Evolutionary conservation across 2,797 vertebrate species (phyloP).

Genomic region (Sylvia borin): DNA sequence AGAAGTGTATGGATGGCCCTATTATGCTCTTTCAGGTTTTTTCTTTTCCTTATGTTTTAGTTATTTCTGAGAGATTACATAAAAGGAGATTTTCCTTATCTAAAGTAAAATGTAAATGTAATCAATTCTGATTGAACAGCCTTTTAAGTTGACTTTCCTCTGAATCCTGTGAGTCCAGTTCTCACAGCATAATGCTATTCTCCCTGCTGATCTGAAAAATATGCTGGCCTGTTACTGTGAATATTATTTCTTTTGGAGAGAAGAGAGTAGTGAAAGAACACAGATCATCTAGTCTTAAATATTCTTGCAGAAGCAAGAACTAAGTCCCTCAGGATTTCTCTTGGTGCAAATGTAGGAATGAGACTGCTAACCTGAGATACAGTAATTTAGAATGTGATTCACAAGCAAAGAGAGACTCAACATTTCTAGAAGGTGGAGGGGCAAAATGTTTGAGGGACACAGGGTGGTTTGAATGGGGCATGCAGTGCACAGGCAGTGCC

Average conservation of each 20-base stretch:
- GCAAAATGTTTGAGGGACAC: background rate
- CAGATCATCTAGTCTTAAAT: background rate
- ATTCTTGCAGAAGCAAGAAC: background rate
- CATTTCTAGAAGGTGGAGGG: background rate
- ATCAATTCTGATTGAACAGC: slow-evolving; percentile 20
- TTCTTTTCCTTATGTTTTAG: background rate
- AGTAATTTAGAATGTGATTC: background rate
- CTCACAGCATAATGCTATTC: background rate
- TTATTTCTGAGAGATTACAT: background rate
- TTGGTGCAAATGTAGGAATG: background rate
- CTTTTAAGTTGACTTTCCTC: background rate
- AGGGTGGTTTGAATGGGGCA: background rate
- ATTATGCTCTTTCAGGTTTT: background rate
- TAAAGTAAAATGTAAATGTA: slow-evolving; percentile 23
- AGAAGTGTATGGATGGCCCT: background rate
- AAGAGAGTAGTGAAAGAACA: background rate
- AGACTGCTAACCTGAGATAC: background rate
- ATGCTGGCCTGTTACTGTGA: background rate
- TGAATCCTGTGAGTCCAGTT: background rate
- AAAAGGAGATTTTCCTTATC: background rate
- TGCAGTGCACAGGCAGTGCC: background rate
- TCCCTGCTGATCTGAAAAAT: background rate
- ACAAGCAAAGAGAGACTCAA: background rate
- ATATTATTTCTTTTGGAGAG: background rate
- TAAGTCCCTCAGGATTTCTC: background rate